Conservation (phyloP, 2,113 vertebrate genomes). For the Columba livia region DNA sequence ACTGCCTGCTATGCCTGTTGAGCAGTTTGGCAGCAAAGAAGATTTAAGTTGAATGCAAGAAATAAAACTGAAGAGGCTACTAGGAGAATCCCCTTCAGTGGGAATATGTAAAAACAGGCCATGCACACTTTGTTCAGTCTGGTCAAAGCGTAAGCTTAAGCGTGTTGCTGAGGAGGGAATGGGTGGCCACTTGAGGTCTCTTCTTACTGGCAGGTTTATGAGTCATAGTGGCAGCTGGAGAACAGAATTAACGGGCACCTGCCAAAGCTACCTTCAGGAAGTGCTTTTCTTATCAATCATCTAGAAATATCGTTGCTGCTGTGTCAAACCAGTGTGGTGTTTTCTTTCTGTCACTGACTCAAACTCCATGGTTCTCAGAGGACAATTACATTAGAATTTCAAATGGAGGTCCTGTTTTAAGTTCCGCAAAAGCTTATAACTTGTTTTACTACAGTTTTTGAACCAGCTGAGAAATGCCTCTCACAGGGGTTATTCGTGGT, state of each 20-base stretch:
- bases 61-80: not conserved
- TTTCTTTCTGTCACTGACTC: not conserved
- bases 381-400: not conserved
- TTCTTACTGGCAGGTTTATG: constrained; percentile 18
- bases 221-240: constrained; percentile 6
- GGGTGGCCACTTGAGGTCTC: not conserved
- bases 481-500: not conserved
- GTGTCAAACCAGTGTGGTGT: not conserved
- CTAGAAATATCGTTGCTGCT: constrained; percentile 9
- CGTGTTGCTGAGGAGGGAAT: not conserved
- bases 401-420: not conserved
- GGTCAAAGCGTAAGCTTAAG: not conserved
- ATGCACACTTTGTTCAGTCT: not conserved
- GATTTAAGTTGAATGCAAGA: not conserved
- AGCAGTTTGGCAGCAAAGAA: not conserved
- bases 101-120: not conserved
- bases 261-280: not conserved
- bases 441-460: not conserved
- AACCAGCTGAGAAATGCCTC: not conserved
- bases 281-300: constrained; percentile 29
- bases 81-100: not conserved
- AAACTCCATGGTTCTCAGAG: not conserved
- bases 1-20: not conserved
- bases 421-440: not conserved
- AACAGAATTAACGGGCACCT: not conserved